Conservation (phyloP, 1,140 invertebrate species). For the Branchinecta lindahli region DNA sequence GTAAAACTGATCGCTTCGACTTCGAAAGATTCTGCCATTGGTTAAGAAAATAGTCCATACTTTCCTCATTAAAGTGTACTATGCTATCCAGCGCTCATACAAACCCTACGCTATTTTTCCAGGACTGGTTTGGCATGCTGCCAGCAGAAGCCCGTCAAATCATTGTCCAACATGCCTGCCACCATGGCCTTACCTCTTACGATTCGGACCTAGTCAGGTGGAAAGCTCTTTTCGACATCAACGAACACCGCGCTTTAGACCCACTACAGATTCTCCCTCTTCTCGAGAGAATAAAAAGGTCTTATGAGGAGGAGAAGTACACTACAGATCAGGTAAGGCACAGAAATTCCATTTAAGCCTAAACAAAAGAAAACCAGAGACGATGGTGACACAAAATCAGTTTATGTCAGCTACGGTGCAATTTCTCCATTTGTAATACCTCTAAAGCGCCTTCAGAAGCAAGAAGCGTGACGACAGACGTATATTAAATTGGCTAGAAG, state of each 20-base stretch:
- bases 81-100: too few relatives aligned
- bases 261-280: not conserved
- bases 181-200: not conserved
- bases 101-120: too few relatives aligned
- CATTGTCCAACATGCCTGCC: constrained; percentile 2
- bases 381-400: too few relatives aligned
- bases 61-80: too few relatives aligned
- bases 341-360: not conserved
- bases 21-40: too few relatives aligned
- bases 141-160: not conserved
- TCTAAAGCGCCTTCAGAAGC: too few relatives aligned
- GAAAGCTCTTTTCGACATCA: not conserved
- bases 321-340: not conserved
- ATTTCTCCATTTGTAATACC: too few relatives aligned
- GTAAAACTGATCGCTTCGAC: too few relatives aligned
- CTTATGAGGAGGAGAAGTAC: not conserved
- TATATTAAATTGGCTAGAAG: too few relatives aligned
- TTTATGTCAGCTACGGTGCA: too few relatives aligned
- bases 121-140: constrained; percentile 6
- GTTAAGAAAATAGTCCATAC: too few relatives aligned
- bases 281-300: not conserved
- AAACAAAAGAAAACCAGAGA: not conserved
- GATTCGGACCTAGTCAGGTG: not conserved
- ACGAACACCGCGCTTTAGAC: not conserved
- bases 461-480: too few relatives aligned